Conservation (phyloP, 2,888 invertebrate species). For the Chaetoderma sp. region DNA sequence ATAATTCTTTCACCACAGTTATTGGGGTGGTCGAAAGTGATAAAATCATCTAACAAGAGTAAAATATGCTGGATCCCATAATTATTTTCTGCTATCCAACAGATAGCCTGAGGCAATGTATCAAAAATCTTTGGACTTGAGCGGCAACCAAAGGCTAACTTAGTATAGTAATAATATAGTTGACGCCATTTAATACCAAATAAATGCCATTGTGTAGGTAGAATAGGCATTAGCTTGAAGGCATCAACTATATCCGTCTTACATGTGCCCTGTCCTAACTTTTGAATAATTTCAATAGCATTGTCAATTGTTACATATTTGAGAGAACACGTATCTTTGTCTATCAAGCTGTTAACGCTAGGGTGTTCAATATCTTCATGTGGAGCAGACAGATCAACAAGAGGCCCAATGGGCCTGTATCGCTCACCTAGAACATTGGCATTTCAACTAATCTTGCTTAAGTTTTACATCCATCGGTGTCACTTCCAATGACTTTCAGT, state of each 20-base stretch:
- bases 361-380: slow-evolving; percentile 25
- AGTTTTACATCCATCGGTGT: too few relatives aligned
- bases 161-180: slow-evolving; percentile 11
- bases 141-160: slow-evolving; percentile 18
- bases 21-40: slow-evolving; percentile 17
- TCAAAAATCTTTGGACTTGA: slow-evolving; percentile 22
- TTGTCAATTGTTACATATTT: slow-evolving; percentile 35
- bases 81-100: slow-evolving; percentile 18
- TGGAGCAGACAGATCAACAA: slow-evolving; percentile 37
- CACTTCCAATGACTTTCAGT: too few relatives aligned
- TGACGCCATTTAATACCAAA: slow-evolving; percentile 16
- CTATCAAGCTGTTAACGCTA: slow-evolving; percentile 37
- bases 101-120: slow-evolving; percentile 5
- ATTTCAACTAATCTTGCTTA: too few relatives aligned
- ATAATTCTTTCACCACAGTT: slow-evolving; percentile 5
- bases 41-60: slow-evolving; percentile 23
- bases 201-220: background rate
- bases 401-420: too few relatives aligned
- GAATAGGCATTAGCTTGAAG: slow-evolving; percentile 8
- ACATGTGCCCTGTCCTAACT: slow-evolving; percentile 20
- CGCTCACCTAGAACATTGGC: too few relatives aligned
- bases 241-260: slow-evolving; percentile 32
- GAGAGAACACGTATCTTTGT: slow-evolving; percentile 30
- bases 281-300: slow-evolving; percentile 27
- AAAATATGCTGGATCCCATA: slow-evolving; percentile 8